Conservation (phyloP, 64 coral and sea anemone genomes). For the Astreopora myriophthalma region DNA sequence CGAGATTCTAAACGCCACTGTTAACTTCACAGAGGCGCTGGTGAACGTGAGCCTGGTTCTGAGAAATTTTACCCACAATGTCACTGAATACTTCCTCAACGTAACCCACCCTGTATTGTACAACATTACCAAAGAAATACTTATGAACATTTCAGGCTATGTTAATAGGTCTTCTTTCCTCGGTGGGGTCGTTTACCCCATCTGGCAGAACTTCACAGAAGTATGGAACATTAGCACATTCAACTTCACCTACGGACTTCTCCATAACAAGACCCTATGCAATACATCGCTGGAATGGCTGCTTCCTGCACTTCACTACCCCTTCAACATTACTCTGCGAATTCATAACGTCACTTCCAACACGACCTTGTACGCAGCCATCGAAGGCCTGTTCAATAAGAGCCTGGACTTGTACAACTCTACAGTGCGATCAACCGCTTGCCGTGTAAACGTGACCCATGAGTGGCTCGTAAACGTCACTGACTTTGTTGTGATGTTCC, state of each 20-base stretch:
- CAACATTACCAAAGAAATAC: conserved; percentile 19
- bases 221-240: conserved; percentile 55
- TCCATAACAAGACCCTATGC: conserved; percentile 43
- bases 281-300: conserved; percentile 55
- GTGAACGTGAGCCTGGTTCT: conserved; percentile 49
- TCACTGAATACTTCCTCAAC: conserved; percentile 67
- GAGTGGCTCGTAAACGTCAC: conserved; percentile 38
- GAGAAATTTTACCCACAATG: conserved; percentile 73
- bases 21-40: conserved; percentile 8
- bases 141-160: conserved; percentile 25
- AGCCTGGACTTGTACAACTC: conserved; percentile 73
- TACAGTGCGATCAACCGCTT: conserved; percentile 56
- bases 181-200: conserved; percentile 69
- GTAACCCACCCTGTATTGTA: conserved; percentile 52
- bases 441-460: conserved; percentile 66
- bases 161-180: conserved; percentile 40
- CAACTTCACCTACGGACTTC: conserved; percentile 48
- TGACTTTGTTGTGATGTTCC: conserved; percentile 52
- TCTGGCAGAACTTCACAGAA: conserved; percentile 57
- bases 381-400: conserved; percentile 59
- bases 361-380: conserved; percentile 31
- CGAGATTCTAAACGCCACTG: conserved; percentile 48
- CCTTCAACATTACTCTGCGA: conserved; percentile 43
- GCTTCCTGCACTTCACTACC: conserved; percentile 29
- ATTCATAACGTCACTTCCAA: conserved; percentile 46